Conservation (phyloP, 1,140 invertebrate species). For the Drosophila aff. region DNA sequence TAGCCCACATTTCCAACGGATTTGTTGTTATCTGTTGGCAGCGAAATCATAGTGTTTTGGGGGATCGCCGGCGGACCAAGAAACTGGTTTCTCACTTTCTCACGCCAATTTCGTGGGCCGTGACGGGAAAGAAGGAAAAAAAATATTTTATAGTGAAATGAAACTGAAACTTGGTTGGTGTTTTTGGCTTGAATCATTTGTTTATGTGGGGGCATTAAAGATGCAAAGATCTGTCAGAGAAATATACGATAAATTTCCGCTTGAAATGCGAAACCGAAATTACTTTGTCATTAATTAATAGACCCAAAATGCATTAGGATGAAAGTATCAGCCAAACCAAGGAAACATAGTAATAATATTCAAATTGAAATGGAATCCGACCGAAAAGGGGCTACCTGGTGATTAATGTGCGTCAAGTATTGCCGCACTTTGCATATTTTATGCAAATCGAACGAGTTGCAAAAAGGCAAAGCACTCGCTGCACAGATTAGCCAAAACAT, state of each 20-base stretch:
- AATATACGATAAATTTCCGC: slow-evolving; percentile 58
- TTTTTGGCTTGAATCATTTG: slow-evolving; percentile 33
- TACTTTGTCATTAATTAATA: slow-evolving; percentile 52
- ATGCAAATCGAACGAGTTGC: slow-evolving; percentile 52
- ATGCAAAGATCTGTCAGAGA: slow-evolving; percentile 54
- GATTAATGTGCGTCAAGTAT: slow-evolving; percentile 48
- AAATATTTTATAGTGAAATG: slow-evolving; percentile 27
- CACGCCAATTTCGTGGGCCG: slow-evolving; percentile 71
- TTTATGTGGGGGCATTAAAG: slow-evolving; percentile 23
- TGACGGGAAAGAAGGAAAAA: slow-evolving; percentile 39
- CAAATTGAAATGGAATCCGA: slow-evolving; percentile 26
- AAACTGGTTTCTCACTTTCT: slow-evolving; percentile 79
- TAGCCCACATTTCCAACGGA: slow-evolving; percentile 43
- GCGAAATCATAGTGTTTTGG: slow-evolving; percentile 6
- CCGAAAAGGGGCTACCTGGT: slow-evolving; percentile 20
- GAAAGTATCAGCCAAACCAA: slow-evolving; percentile 11
- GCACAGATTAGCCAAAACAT: slow-evolving; percentile 47
- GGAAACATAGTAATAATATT: slow-evolving; percentile 5
- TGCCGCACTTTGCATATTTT: slow-evolving; percentile 56
- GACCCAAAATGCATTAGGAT: slow-evolving; percentile 16
- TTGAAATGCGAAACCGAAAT: slow-evolving; percentile 62
- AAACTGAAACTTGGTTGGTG: slow-evolving; percentile 33
- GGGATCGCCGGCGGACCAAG: not conserved
- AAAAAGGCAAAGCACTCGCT: slow-evolving; percentile 43
- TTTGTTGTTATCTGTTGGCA: slow-evolving; percentile 15